Evolutionary conservation across 2,797 vertebrate species (phyloP).

Genomic region (Trachops cirrhosus): DNA sequence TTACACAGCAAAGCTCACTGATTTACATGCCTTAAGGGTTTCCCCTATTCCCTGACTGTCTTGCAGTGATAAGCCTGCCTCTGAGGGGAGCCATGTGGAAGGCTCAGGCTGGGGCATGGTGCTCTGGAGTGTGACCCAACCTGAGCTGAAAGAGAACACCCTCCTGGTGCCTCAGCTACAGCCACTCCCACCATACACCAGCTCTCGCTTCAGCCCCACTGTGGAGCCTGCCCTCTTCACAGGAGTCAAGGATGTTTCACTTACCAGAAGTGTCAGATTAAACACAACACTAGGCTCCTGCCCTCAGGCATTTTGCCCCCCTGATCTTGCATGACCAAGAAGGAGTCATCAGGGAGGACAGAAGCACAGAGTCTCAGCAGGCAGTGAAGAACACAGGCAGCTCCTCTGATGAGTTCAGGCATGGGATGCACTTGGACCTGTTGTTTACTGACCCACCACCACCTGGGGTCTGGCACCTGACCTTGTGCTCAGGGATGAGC

Average conservation of each 20-base stretch:
- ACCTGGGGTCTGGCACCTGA: neutral
- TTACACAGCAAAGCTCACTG: neutral
- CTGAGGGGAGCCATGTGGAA: neutral
- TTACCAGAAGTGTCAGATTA: constrained; percentile 73
- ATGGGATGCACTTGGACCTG: neutral
- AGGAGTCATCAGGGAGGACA: neutral
- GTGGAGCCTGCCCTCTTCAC: constrained; percentile 53
- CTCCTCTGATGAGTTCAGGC: neutral
- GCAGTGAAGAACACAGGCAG: neutral
- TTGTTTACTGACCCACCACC: neutral
- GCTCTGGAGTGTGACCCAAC: constrained; percentile 55
- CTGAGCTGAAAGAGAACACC: constrained; percentile 48
- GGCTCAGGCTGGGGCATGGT: constrained; percentile 27
- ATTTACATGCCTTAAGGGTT: neutral
- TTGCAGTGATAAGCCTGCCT: neutral
- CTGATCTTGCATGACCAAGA: neutral
- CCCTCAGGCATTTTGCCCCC: constrained; percentile 39
- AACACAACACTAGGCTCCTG: constrained; percentile 63
- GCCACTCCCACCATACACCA: neutral
- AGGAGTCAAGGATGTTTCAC: constrained; percentile 62
- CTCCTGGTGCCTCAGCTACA: neutral
- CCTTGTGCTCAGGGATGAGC: neutral
- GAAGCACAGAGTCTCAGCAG: neutral
- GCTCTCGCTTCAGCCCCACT: constrained; percentile 22
- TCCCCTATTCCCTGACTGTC: neutral